These are phyloP conservation scores for Planococcus citri DNA, from an alignment of 1,140 invertebrate species.

Conservation along the genomic window DNA sequence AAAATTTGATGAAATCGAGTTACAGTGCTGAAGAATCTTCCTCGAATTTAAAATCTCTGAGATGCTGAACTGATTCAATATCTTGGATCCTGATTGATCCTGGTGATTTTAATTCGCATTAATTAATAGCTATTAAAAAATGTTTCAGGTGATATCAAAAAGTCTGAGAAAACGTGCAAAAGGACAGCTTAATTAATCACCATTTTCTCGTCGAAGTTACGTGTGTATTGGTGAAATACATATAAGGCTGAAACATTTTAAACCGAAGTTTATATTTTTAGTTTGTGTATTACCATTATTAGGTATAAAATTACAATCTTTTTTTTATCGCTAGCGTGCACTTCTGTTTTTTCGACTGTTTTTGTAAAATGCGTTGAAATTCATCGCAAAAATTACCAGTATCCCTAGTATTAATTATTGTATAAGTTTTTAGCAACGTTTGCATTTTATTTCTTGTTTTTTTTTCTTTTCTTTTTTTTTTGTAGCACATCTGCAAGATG, in stretches of 20 bases:
- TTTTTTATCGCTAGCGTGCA: neutral
- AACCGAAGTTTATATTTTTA: neutral
- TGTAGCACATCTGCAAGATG: neutral
- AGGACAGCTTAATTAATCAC: neutral
- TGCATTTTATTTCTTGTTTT: neutral
- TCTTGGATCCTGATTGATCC: too few relatives aligned
- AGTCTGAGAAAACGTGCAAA: neutral
- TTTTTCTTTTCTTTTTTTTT: neutral
- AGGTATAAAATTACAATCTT: neutral
- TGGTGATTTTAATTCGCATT: too few relatives aligned
- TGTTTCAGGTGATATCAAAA: neutral
- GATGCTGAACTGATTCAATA: too few relatives aligned
- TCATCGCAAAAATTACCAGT: neutral
- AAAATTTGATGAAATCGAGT: too few relatives aligned
- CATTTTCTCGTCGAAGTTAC: neutral
- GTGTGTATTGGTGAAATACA: neutral
- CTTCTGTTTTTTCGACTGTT: neutral
- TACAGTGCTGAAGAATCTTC: too few relatives aligned
- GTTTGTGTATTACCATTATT: neutral
- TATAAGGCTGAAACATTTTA: constrained; percentile 4
- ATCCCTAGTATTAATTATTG: neutral
- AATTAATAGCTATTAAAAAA: too few relatives aligned
- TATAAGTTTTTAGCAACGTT: neutral
- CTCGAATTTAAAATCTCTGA: too few relatives aligned
- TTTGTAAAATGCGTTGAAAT: neutral